A percentile compares a stretch with the other conserved stretches of the same genome.
Evolutionary conservation across 2,113 vertebrate genomes (phyloP).

Genomic region (Nothobranchius furzeri): DNA sequence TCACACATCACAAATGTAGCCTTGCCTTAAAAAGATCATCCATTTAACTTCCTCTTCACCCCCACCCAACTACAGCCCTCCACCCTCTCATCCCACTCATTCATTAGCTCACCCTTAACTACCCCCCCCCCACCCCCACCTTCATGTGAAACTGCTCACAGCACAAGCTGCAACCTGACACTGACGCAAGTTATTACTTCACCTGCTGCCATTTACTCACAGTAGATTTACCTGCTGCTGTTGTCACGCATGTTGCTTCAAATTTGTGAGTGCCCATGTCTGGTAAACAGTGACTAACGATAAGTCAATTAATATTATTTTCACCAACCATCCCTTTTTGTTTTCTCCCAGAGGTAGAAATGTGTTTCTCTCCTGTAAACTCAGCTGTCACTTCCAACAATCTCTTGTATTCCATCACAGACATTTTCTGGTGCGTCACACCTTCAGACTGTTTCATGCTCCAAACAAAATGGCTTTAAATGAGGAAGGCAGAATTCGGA

Average conservation of each 20-base stretch:
- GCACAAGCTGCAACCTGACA: slow-evolving; percentile 79
- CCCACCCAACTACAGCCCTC: neutral
- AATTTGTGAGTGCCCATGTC: neutral
- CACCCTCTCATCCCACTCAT: neutral
- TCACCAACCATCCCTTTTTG: neutral
- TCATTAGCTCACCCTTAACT: slow-evolving; percentile 33
- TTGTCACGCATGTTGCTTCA: neutral
- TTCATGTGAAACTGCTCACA: slow-evolving; percentile 72
- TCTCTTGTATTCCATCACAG: neutral
- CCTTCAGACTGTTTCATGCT: slow-evolving; percentile 34
- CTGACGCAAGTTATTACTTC: slow-evolving; percentile 74
- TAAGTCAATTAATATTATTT: slow-evolving; percentile 1
- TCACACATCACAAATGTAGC: slow-evolving; percentile 5
- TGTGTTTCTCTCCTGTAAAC: neutral
- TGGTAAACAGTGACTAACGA: slow-evolving; percentile 13
- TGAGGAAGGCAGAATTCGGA: slow-evolving; percentile 1
- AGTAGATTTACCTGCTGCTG: slow-evolving; percentile 69
- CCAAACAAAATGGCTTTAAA: slow-evolving; percentile 7
- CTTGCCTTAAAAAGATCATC: slow-evolving; percentile 8
- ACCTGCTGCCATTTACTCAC: slow-evolving; percentile 71
- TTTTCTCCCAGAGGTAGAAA: too few species aligned
- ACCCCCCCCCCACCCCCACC: slow-evolving; percentile 32
- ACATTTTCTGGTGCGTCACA: slow-evolving; percentile 26
- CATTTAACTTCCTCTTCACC: slow-evolving; percentile 17
- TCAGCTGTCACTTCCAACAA: slow-evolving; percentile 29